These are phyloP conservation scores for Barnardius zonarius DNA, from an alignment of 2,113 vertebrate genomes.

Conservation along the genomic window DNA sequence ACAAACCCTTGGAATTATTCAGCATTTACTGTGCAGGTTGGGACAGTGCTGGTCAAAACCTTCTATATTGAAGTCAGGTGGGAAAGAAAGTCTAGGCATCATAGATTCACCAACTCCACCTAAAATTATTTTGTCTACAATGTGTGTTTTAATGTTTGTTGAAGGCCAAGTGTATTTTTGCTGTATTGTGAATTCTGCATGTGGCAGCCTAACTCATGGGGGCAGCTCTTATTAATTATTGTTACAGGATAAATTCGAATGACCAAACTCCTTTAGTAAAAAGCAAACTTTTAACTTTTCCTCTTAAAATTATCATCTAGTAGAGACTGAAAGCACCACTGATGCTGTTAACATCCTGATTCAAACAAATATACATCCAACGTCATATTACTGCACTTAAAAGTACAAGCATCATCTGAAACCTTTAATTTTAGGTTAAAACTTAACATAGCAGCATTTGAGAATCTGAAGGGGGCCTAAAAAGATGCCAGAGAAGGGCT, in stretches of 20 bases:
- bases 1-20: background rate
- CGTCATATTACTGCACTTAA: background rate
- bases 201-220: background rate
- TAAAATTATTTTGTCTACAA: background rate
- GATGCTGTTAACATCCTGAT: background rate
- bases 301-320: background rate
- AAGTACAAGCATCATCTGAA: background rate
- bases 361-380: background rate
- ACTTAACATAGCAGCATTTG: background rate
- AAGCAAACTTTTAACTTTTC: background rate
- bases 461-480: background rate
- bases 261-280: background rate
- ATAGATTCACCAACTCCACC: background rate
- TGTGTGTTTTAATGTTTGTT: background rate
- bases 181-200: background rate
- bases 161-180: background rate
- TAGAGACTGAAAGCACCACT: background rate
- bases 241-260: background rate
- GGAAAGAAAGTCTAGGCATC: slow-evolving; percentile 47
- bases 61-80: slow-evolving; percentile 19
- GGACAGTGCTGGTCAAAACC: slow-evolving; percentile 14
- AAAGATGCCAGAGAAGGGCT: background rate
- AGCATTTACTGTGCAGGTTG: background rate
- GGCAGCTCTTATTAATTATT: background rate
- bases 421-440: background rate